A percentile compares a stretch with the other conserved stretches of the same genome.
Conservation (phyloP, 37 sponge, comb jelly and placozoan genomes). For the Theonella swinhoei region DNA sequence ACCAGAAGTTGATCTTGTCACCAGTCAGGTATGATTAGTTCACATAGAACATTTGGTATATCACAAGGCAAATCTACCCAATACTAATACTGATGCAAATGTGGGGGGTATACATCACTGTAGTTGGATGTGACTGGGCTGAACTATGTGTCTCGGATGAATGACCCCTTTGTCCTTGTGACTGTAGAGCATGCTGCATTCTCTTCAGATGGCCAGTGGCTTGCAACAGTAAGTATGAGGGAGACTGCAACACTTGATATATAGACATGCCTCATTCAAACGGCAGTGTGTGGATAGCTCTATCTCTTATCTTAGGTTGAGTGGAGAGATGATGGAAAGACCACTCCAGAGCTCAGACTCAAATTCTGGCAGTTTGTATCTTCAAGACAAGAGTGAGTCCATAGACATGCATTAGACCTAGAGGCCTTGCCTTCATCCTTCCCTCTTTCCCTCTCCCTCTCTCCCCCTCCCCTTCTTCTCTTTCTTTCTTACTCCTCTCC, state of each 20-base stretch:
- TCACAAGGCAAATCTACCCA: not conserved
- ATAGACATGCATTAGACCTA: not conserved
- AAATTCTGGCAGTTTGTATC: slow-evolving; percentile 78
- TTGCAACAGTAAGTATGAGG: slow-evolving; percentile 72
- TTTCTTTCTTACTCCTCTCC: not conserved
- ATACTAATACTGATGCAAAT: not conserved
- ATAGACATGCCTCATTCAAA: not conserved
- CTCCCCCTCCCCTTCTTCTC: not conserved
- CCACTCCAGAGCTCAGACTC: slow-evolving; percentile 60
- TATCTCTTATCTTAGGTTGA: slow-evolving; percentile 54
- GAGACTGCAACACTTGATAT: not conserved
- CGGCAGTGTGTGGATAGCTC: not conserved
- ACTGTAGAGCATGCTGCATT: slow-evolving; percentile 78
- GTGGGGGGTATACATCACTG: not conserved
- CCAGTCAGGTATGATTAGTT: slow-evolving; percentile 34
- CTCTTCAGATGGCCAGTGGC: slow-evolving; percentile 81
- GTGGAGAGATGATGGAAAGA: slow-evolving; percentile 65
- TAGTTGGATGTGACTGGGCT: slow-evolving; percentile 78
- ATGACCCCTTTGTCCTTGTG: slow-evolving; percentile 60
- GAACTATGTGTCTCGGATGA: slow-evolving; percentile 83
- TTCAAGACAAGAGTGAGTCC: slow-evolving; percentile 42
- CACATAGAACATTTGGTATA: not conserved
- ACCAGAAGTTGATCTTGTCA: slow-evolving; percentile 3
- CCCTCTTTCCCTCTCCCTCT: not conserved
- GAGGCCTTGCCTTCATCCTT: no score